These are phyloP conservation scores for Rhingia rostrata DNA, from an alignment of 2,888 invertebrate genomes.

Conservation along the genomic window DNA sequence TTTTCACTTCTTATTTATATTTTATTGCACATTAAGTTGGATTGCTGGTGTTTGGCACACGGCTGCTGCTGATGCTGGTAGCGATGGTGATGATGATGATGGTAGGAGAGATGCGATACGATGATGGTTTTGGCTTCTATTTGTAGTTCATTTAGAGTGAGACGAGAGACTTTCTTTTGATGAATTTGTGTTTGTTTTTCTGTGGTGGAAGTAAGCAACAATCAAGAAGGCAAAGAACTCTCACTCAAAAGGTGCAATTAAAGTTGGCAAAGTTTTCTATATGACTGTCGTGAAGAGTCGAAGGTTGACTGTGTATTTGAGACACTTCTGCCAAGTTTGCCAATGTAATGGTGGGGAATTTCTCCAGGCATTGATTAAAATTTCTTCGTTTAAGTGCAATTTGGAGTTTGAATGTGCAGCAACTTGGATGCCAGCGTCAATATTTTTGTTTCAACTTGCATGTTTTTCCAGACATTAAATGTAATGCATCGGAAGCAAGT, in stretches of 20 bases:
- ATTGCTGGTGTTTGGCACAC: neutral
- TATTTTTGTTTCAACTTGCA: too few relatives aligned
- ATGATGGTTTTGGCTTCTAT: constrained; percentile 53
- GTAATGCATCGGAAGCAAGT: too few relatives aligned
- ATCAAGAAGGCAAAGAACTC: constrained; percentile 67
- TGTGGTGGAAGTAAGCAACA: constrained; percentile 62
- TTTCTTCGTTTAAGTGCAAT: too few relatives aligned
- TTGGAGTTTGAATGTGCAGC: too few relatives aligned
- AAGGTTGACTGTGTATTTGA: neutral
- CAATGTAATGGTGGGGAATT: constrained; percentile 13
- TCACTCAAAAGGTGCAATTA: constrained; percentile 63
- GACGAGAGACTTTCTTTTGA: constrained; percentile 22
- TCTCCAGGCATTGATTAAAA: too few relatives aligned
- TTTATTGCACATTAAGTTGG: constrained; percentile 73
- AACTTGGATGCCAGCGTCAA: too few relatives aligned
- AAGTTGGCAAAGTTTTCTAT: constrained; percentile 48
- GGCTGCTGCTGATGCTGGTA: constrained; percentile 18
- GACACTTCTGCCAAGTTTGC: constrained; percentile 1
- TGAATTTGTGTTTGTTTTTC: constrained; percentile 40
- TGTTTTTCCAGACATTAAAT: too few relatives aligned
- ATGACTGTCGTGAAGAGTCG: neutral
- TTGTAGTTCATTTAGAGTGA: constrained; percentile 63
- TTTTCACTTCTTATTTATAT: constrained; percentile 73
- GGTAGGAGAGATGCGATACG: constrained; percentile 20
- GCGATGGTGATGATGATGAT: constrained; percentile 14